Evolutionary conservation across 2,888 invertebrate genomes (phyloP).

Genomic region (Drosophila fulvimacula): DNA sequence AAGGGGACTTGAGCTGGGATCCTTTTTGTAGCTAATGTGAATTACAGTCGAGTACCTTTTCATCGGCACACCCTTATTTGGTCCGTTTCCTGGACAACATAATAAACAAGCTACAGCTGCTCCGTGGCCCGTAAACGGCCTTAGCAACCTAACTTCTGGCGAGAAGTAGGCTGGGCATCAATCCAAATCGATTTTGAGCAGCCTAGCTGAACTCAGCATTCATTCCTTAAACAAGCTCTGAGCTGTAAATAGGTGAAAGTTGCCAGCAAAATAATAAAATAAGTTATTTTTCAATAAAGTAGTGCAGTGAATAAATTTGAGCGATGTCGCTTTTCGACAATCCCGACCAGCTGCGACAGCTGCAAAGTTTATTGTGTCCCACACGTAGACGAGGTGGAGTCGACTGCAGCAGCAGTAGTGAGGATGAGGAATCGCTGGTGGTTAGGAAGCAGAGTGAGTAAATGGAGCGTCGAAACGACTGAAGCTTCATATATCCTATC

Average conservation of each 20-base stretch:
- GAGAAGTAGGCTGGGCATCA: conserved; percentile 37
- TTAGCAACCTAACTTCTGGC: neutral
- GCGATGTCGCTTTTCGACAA: conserved; percentile 83
- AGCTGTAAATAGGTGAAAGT: conserved; percentile 25
- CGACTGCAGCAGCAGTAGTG: conserved; percentile 78
- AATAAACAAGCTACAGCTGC: conserved; percentile 51
- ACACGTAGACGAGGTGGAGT: conserved; percentile 58
- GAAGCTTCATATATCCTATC: neutral
- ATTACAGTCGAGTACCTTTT: neutral
- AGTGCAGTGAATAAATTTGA: neutral
- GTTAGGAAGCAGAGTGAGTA: conserved; percentile 70
- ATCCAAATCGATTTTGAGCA: conserved; percentile 41
- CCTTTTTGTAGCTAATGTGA: neutral
- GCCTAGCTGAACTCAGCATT: conserved; percentile 1
- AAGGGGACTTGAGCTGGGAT: neutral
- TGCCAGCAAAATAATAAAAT: conserved; percentile 8
- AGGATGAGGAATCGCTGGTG: conserved; percentile 65
- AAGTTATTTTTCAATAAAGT: conserved; percentile 3
- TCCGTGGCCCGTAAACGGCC: neutral
- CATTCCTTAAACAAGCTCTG: conserved; percentile 32
- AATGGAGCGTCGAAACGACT: conserved; percentile 6
- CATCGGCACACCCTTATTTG: neutral
- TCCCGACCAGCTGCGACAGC: conserved; percentile 75
- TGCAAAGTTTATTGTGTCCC: conserved; percentile 77
- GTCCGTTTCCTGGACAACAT: conserved; percentile 45